Evolutionary conservation across 1,140 invertebrate species (phyloP), one percentile per base, ranked within the genome.

Genomic region (Subanguina moxae): DNA sequence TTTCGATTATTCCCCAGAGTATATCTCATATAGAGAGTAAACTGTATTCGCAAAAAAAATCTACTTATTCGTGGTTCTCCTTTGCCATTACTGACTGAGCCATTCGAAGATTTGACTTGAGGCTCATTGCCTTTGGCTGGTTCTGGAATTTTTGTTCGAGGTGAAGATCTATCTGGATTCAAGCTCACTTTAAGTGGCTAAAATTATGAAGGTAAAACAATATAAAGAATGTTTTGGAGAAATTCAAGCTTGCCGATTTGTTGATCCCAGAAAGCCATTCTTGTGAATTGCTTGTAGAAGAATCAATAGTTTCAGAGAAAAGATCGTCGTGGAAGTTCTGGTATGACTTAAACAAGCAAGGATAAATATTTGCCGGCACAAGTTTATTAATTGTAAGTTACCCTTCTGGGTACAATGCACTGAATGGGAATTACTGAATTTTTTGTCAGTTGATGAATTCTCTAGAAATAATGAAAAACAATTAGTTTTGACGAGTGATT

Each of bases 341-440:
- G 30, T 77, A 77, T 86, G 96, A 96, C 85, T 94, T 88, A 23
- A 97, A 94, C n/a, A n/a, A n/a, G n/a, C n/a, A n/a, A n/a, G n/a
- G n/a, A n/a, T n/a, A n/a, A n/a, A n/a, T n/a, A n/a, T n/a, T n/a
- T n/a, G n/a, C n/a, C n/a, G n/a, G n/a, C n/a, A n/a, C n/a, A n/a
- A n/a, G n/a, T n/a, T n/a, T n/a, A n/a, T n/a, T n/a, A n/a, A n/a
- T n/a, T n/a, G n/a, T n/a, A n/a, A 17, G 32, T 68, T 46, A 77
- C 75, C 64, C 72, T 73, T 1, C 76, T 42, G 11, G 73, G 76
- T 7, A 78, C 76, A 56, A 78, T 71, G 72, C 68, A 72, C 15
- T 72, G 76, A 62, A 70, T 70, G 15, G 73, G 73, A 27, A 72
- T 70, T 27, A 85, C 79, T 9, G 79, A 72, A 48, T 78, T 78